Conservation (phyloP, 2,888 invertebrate species). For the Seladonia tumulorum region DNA sequence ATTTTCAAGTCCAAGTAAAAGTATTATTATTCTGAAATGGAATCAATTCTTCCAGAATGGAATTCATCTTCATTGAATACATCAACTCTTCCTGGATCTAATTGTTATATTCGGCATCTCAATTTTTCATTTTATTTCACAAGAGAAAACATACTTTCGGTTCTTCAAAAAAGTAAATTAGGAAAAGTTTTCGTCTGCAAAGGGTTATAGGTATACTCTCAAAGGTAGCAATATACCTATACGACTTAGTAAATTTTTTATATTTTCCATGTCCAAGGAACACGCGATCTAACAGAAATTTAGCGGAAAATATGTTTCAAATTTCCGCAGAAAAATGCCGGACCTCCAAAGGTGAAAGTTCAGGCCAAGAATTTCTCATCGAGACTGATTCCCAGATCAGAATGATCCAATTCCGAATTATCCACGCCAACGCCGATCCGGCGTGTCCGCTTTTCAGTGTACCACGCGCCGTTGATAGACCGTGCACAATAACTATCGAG, state of each 20-base stretch:
- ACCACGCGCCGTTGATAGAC: constrained; percentile 71
- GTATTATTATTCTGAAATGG: too few relatives aligned
- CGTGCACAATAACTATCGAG: constrained; percentile 73
- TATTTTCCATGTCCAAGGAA: too few relatives aligned
- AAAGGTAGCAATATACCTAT: too few relatives aligned
- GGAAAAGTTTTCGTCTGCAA: too few relatives aligned
- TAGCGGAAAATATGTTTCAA: too few relatives aligned
- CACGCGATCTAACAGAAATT: background rate
- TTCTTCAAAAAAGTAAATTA: too few relatives aligned
- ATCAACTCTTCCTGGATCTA: background rate
- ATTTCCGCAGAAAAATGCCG: background rate
- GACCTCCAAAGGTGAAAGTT: background rate
- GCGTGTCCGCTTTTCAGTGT: constrained; percentile 63
- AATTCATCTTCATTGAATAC: too few relatives aligned
- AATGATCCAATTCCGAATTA: constrained; percentile 80
- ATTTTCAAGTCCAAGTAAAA: background rate
- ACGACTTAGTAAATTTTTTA: too few relatives aligned
- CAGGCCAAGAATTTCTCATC: background rate
- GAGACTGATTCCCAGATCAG: constrained; percentile 67
- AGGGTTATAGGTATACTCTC: too few relatives aligned
- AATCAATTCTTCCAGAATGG: too few relatives aligned
- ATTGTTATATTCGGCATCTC: background rate
- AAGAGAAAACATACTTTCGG: too few relatives aligned
- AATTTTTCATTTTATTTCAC: too few relatives aligned
- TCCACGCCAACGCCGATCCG: constrained; percentile 65